Base-by-base conservation (phyloP, 2,888 invertebrate genomes). In the Trissoscelio sp. region DNA sequence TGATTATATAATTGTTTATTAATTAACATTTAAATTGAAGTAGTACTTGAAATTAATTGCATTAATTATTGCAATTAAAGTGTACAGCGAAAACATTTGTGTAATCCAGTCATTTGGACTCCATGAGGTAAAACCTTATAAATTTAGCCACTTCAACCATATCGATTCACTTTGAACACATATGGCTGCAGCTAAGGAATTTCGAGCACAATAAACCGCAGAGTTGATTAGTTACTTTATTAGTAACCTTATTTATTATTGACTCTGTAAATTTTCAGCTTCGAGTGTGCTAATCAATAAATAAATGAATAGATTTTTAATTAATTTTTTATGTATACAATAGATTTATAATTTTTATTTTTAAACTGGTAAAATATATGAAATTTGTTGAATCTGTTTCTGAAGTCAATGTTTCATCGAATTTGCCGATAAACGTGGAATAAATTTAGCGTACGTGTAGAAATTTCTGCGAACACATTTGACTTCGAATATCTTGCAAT, bases 141-240 rank as follows among this genome's bases (percentile, higher is more conserved):
- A 42, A 67, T 55, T 46, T 46, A 46, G 20, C 22, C 24, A 48
- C 48, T 58, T 16, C 11, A 58, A 48, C 16, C 39, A 48, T 70
- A 70, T 70, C 18, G 70, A 70, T 67, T 67, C n/a, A 16, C 57
- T 57, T 31, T 46, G 58, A 70, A 58, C 24, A 58, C 57, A 58
- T 58, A 70, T 48, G 24, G 22, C 70, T 70, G 58, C 57, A 57
- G 20, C 22, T 70, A 48, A 70, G 37, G 66, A 67, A 39, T 53
- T 67, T 67, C 53, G 58, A 46, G 44, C 58, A 37, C 37, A 70
- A 70, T 48, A 70, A 70, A 53, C 66, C 53, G 18, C 70, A 34
- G 70, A 69, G 44, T 57, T 57, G 22, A 69, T 69, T 69, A 69
- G 46, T 34, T 57, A 12, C 20, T 44, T 31, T 57, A 57, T 34